Conservation (phyloP, 2,888 invertebrate genomes). For the Ferrisia virgata region DNA sequence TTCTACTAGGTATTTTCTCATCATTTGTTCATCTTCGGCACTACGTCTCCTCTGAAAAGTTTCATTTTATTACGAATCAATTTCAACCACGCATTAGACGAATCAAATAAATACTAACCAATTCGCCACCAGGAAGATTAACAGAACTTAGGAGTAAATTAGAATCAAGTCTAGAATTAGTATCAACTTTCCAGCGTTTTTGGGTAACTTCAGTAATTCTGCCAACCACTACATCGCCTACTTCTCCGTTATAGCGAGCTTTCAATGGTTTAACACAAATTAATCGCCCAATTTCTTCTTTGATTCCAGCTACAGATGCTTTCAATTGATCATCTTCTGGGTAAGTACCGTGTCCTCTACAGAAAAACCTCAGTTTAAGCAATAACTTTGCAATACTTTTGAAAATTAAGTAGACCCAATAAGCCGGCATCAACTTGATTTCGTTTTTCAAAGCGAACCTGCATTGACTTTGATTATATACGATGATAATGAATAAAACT, state of each 20-base stretch:
- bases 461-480: too few relatives aligned
- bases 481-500: background rate
- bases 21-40: constrained; percentile 95
- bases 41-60: constrained; percentile 75
- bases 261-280: constrained; percentile 89
- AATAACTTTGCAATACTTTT: too few relatives aligned
- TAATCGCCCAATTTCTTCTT: constrained; percentile 91
- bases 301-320: constrained; percentile 90
- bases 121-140: constrained; percentile 94
- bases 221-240: constrained; percentile 95
- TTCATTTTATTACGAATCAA: constrained; percentile 36
- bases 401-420: too few relatives aligned
- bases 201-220: constrained; percentile 91
- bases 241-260: constrained; percentile 86
- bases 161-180: constrained; percentile 85
- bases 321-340: constrained; percentile 75
- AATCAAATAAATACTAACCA: constrained; percentile 59
- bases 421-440: too few relatives aligned
- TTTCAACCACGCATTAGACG: constrained; percentile 9
- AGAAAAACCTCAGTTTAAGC: constrained; percentile 26
- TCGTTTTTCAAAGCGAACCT: too few relatives aligned
- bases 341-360: constrained; percentile 79
- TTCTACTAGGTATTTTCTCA: constrained; percentile 87
- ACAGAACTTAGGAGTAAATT: constrained; percentile 85
- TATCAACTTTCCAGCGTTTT: constrained; percentile 91